Conservation (phyloP, 1,140 invertebrate genomes). For the Danaus plexippus region DNA sequence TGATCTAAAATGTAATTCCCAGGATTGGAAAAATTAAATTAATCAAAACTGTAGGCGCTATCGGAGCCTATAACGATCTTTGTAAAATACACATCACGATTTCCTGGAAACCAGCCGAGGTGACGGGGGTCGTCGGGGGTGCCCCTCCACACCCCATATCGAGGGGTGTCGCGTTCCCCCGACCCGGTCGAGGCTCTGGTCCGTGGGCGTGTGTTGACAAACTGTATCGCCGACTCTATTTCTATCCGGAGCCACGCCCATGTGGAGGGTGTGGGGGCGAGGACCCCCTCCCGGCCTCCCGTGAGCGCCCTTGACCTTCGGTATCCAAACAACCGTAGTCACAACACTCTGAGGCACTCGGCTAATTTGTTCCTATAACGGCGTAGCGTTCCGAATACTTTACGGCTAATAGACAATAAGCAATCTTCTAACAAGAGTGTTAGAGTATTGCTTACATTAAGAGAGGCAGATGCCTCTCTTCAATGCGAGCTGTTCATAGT, state of each 20-base stretch:
- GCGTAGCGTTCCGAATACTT: neutral
- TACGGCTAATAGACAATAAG: too few relatives aligned
- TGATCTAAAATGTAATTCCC: too few relatives aligned
- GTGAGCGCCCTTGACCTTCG: conserved; percentile 57
- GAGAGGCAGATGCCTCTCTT: too few relatives aligned
- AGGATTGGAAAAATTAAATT: too few relatives aligned
- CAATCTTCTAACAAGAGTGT: too few relatives aligned
- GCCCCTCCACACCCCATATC: neutral
- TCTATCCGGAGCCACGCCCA: conserved; percentile 48
- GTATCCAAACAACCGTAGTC: conserved; percentile 65
- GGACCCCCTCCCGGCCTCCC: conserved; percentile 25
- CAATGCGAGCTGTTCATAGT: too few relatives aligned
- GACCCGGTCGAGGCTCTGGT: conserved; percentile 19
- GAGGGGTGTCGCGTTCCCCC: conserved; percentile 5
- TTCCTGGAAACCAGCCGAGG: conserved; percentile 4
- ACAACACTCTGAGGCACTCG: conserved; percentile 48
- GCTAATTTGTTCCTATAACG: conserved; percentile 33
- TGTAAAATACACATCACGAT: conserved; percentile 2
- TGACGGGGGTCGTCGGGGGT: conserved; percentile 4
- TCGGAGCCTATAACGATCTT: too few relatives aligned
- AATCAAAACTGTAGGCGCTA: too few relatives aligned
- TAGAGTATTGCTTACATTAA: too few relatives aligned
- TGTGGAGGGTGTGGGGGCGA: conserved; percentile 19
- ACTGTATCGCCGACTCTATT: conserved; percentile 56
- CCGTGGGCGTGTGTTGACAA: conserved; percentile 66